These are phyloP conservation scores for Stenodera caucasica DNA, from an alignment of 2,888 invertebrate species.

Conservation along the genomic window DNA sequence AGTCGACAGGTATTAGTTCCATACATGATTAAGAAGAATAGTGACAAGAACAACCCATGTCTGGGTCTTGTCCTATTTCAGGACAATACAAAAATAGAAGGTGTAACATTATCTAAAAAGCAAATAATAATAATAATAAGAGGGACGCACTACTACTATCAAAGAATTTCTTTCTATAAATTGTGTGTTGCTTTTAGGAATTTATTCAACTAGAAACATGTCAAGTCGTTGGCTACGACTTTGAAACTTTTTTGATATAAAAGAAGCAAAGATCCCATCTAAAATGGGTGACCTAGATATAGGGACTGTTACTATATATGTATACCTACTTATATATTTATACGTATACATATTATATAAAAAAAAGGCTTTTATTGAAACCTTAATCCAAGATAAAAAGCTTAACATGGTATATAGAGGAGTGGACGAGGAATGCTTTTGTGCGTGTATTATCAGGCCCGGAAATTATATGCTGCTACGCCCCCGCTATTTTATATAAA, in stretches of 20 bases:
- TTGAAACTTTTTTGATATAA: slow-evolving; percentile 35
- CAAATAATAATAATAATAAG: neutral
- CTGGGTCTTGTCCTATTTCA: slow-evolving; percentile 37
- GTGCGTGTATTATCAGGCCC: slow-evolving; percentile 24
- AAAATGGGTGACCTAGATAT: slow-evolving; percentile 35
- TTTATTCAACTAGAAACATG: slow-evolving; percentile 47
- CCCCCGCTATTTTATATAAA: slow-evolving; percentile 1
- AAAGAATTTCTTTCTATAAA: slow-evolving; percentile 9
- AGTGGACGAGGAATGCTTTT: slow-evolving; percentile 36
- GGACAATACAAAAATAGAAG: slow-evolving; percentile 42
- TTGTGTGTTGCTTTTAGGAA: slow-evolving; percentile 31
- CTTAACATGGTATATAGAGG: slow-evolving; percentile 24
- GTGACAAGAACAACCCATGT: slow-evolving; percentile 47
- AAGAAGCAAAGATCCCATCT: slow-evolving; percentile 31
- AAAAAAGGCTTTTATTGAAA: slow-evolving; percentile 31
- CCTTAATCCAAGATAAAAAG: slow-evolving; percentile 40
- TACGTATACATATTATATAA: too few relatives aligned
- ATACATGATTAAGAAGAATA: slow-evolving; percentile 47
- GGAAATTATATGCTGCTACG: neutral
- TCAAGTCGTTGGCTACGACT: slow-evolving; percentile 41
- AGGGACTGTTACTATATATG: slow-evolving; percentile 17
- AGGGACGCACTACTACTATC: neutral
- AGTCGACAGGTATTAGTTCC: slow-evolving; percentile 52
- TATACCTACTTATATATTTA: too few relatives aligned
- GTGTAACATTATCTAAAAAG: slow-evolving; percentile 40